These are phyloP conservation scores for Hirtodrosophila duncani DNA, from an alignment of 2,888 invertebrate genomes.

Conservation along the genomic window DNA sequence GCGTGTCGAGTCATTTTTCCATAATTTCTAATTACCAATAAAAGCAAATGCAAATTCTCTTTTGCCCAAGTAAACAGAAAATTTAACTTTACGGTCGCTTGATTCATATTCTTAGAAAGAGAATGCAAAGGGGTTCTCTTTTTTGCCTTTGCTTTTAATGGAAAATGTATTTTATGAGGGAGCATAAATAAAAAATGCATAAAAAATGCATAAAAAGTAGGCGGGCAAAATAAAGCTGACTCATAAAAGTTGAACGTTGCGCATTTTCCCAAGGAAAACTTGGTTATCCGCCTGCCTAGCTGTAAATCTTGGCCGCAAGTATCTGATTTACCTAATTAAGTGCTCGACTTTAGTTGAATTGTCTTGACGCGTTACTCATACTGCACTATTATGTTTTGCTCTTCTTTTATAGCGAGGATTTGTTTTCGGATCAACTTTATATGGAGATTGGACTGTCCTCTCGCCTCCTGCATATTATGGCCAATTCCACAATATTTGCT, in stretches of 20 bases:
- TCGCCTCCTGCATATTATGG: conserved; percentile 75
- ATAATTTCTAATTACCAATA: conserved; percentile 33
- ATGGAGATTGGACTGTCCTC: conserved; percentile 76
- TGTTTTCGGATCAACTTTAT: conserved; percentile 78
- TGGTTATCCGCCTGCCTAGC: conserved; percentile 2
- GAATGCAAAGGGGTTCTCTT: conserved; percentile 18
- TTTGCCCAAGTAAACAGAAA: conserved; percentile 38
- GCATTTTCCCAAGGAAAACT: neutral
- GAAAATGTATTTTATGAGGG: conserved; percentile 58
- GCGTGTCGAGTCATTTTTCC: neutral
- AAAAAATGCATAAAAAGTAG: conserved; percentile 38
- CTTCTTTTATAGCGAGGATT: conserved; percentile 72
- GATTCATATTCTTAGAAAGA: conserved; percentile 49
- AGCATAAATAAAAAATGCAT: conserved; percentile 57
- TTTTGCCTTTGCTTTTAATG: conserved; percentile 44
- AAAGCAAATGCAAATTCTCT: conserved; percentile 49
- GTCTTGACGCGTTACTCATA: conserved; percentile 26
- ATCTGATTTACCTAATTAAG: conserved; percentile 58
- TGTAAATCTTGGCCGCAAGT: conserved; percentile 39
- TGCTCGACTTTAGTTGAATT: conserved; percentile 20
- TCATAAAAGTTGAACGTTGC: conserved; percentile 47
- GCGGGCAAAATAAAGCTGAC: conserved; percentile 36
- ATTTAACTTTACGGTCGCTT: conserved; percentile 51
- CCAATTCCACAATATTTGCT: conserved; percentile 77
- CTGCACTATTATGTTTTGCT: conserved; percentile 15